Percentiles rank a stretch among this genome's conserved stretches.
These are phyloP conservation scores for Lanius collurio DNA, from an alignment of 2,113 vertebrate species.

Conservation along the genomic window DNA sequence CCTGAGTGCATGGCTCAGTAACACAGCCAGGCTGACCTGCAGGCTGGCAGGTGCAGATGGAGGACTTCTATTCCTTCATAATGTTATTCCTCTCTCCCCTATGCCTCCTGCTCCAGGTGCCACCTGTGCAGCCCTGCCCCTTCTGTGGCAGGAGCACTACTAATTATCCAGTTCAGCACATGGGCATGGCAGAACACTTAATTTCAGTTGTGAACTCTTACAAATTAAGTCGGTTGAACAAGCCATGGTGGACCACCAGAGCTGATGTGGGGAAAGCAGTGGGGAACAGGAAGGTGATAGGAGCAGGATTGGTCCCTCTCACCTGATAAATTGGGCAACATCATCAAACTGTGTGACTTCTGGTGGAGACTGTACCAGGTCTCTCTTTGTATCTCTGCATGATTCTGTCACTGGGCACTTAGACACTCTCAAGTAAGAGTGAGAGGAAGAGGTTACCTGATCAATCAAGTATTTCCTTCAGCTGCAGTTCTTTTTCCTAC, in stretches of 20 bases:
- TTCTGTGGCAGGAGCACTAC: background rate
- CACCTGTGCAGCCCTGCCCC: background rate
- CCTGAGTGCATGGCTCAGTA: background rate
- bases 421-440: slow-evolving; percentile 40
- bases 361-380: background rate
- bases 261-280: background rate
- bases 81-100: background rate
- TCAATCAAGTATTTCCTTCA: slow-evolving; percentile 65
- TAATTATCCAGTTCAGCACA: background rate
- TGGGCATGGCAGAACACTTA: background rate
- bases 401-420: slow-evolving; percentile 27
- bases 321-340: background rate
- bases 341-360: background rate
- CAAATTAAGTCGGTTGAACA: background rate
- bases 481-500: slow-evolving; percentile 13
- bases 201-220: background rate
- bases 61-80: background rate
- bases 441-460: slow-evolving; percentile 32
- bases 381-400: background rate
- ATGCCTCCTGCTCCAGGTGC: background rate
- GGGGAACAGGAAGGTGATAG: background rate
- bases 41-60: background rate
- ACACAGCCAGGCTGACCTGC: background rate
- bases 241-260: background rate
- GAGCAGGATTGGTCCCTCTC: background rate